phyloP scores from a whole-genome alignment of 2,113 vertebrate species.

The Salvelinus namaycush region DNA sequence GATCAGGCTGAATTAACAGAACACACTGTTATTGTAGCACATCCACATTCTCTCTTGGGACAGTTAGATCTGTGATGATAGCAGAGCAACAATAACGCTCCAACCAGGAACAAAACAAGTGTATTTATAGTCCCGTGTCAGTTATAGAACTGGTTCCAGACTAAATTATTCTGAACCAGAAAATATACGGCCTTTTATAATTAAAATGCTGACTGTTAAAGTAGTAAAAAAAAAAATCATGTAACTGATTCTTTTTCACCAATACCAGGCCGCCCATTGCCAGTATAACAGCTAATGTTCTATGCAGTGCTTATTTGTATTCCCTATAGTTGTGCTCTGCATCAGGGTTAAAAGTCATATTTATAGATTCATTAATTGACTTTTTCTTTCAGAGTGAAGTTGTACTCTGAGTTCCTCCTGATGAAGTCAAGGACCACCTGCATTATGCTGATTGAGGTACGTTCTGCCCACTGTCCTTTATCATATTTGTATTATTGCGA shows the following conservation, averaged over 20 bases:
- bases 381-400: conserved; percentile 77
- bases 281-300: too few relatives aligned
- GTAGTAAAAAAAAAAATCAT: too few relatives aligned
- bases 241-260: too few relatives aligned
- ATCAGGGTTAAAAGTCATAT: neutral
- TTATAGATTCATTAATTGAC: neutral
- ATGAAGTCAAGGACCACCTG: conserved; percentile 85
- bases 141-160: neutral
- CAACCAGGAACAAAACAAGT: neutral
- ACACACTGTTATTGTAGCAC: conserved; percentile 2
- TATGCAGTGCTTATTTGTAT: too few relatives aligned
- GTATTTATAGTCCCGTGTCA: neutral
- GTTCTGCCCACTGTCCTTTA: neutral
- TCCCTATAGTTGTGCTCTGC: neutral
- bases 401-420: conserved; percentile 92
- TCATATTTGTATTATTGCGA: neutral
- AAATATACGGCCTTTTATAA: neutral
- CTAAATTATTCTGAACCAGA: neutral
- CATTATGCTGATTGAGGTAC: conserved; percentile 86
- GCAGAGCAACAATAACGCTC: neutral
- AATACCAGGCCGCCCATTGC: too few relatives aligned
- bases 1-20: conserved; percentile 4
- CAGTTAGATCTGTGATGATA: conserved; percentile 11
- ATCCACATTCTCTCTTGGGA: conserved; percentile 10
- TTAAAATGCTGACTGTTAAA: neutral